Evolutionary conservation across 2,888 invertebrate species (phyloP), one percentile per base, ranked within the genome.

Genomic region (Scaptomyza cyrtandrae): DNA sequence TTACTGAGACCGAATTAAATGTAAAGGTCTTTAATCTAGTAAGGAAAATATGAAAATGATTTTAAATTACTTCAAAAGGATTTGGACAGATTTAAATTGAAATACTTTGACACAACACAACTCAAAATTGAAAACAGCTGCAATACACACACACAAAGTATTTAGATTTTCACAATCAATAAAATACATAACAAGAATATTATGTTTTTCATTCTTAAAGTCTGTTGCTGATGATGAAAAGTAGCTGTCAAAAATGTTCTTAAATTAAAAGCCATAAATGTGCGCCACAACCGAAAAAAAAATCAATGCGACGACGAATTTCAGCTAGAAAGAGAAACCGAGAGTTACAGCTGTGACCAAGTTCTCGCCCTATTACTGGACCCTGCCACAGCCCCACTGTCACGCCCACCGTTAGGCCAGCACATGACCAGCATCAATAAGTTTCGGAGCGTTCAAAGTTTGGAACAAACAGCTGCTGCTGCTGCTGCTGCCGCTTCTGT

Each of bases 401-500:
- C 63, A 62, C 49, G 56, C 57, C 61, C 56, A 48, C 57, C 39
- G 58, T 59, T 52, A 58, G 75, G 56, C 49, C 33, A 56, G 75
- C 78, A 79, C 84, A 84, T 84, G 84, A 84, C 84, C 80, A 80
- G 84, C 84, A 84, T 84, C 81, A 78, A 79, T 79, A 84, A 84
- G 86, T 78, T 79, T 69, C 11, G 56, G 65, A 33, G 49, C 59
- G 61, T 52, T 41, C 24, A 64, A 77, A 78, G 49, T 79, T 80
- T 44, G 67, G 63, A 67, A 58, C 78, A 67, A 80, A 75, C 81
- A 82, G 78, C 78, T 78, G 74, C 67, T 65, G 62, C 66, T 48
- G 62, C 66, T 48, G 48, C 57, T 74, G 62, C 65, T 61, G 39
- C 43, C 49, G 44, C 50, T 46, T 19, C 46, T 58, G 59, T 19